Percentiles rank a stretch among this genome's conserved stretches.
These are phyloP conservation scores for Drosophila pegasa DNA, from an alignment of 2,888 invertebrate genomes.

Conservation along the genomic window DNA sequence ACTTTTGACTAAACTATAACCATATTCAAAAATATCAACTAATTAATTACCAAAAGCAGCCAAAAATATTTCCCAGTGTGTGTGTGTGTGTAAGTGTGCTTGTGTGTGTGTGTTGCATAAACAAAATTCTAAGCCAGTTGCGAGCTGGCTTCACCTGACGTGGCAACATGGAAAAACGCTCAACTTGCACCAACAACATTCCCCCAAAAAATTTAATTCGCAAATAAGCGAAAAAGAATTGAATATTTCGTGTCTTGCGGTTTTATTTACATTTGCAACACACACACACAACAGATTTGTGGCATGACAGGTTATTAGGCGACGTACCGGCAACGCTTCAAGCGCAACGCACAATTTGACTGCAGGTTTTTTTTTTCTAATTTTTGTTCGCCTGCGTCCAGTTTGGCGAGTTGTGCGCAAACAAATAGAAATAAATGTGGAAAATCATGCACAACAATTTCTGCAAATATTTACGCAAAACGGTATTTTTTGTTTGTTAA, in stretches of 20 bases:
- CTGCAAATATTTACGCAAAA: constrained; percentile 45
- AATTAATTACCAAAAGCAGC: constrained; percentile 68
- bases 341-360: constrained; percentile 71
- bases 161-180: constrained; percentile 72
- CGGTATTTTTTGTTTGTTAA: constrained; percentile 41
- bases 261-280: constrained; percentile 71
- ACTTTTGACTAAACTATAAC: constrained; percentile 25
- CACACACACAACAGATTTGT: constrained; percentile 67
- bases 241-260: constrained; percentile 64
- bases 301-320: constrained; percentile 83
- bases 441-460: constrained; percentile 54
- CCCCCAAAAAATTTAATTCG: constrained; percentile 52
- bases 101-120: constrained; percentile 33
- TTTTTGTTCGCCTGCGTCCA: constrained; percentile 54
- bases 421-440: constrained; percentile 51
- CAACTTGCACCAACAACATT: constrained; percentile 68
- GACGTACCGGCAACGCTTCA: constrained; percentile 69
- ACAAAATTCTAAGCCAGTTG: constrained; percentile 68
- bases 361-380: constrained; percentile 61
- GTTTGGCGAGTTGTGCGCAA: constrained; percentile 45
- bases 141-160: constrained; percentile 68
- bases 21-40: constrained; percentile 57
- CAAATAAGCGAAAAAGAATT: constrained; percentile 42
- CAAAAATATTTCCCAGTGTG: constrained; percentile 46
- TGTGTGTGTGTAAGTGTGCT: background rate